These are phyloP conservation scores for Siniperca chuatsi DNA, from an alignment of 2,113 vertebrate species.

Conservation along the genomic window DNA sequence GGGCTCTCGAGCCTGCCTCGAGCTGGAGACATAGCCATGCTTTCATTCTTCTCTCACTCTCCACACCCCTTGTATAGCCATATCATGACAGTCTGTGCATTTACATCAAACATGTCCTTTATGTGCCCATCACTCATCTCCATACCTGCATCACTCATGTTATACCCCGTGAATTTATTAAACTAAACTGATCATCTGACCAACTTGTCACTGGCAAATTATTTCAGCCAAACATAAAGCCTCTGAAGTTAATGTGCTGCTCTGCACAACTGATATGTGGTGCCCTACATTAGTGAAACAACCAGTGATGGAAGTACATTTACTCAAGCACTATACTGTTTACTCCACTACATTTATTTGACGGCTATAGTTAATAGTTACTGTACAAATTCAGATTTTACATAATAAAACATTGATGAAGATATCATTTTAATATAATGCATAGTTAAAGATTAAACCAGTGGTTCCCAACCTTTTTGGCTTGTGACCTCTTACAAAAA, in stretches of 20 bases:
- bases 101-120: constrained; percentile 34
- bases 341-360: background rate
- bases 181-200: background rate
- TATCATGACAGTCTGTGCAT: constrained; percentile 43
- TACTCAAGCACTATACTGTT: background rate
- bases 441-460: background rate
- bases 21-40: constrained; percentile 39
- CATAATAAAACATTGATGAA: background rate
- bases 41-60: constrained; percentile 30
- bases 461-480: background rate
- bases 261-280: constrained; percentile 6
- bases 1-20: constrained; percentile 28
- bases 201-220: constrained; percentile 26
- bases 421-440: background rate
- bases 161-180: constrained; percentile 33
- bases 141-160: constrained; percentile 47
- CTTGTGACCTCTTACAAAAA: background rate
- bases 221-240: constrained; percentile 30
- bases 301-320: background rate
- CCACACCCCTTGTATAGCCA: constrained; percentile 8
- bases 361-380: background rate
- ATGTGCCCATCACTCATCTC: constrained; percentile 53
- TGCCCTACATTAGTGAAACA: constrained; percentile 29
- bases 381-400: background rate
- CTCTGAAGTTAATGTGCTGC: constrained; percentile 44